Evolutionary conservation across 37 sponge, comb jelly and placozoan genomes (phyloP).

Genomic region (Axinella damicornis): DNA sequence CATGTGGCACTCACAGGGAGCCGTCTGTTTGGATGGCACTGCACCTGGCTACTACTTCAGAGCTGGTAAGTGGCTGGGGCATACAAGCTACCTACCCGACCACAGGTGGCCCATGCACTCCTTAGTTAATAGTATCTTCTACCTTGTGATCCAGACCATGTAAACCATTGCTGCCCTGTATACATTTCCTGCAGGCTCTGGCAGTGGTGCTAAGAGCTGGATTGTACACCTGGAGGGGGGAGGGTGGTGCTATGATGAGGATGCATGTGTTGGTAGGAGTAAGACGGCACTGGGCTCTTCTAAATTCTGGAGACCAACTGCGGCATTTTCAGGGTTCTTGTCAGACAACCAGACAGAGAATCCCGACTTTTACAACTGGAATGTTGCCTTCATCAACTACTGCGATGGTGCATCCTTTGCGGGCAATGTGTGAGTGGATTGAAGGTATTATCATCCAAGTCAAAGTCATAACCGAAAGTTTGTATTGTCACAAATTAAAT

Average conservation of each 20-base stretch:
- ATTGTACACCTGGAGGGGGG: constrained; percentile 83
- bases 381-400: constrained; percentile 66
- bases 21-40: constrained; percentile 88
- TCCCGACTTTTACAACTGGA: constrained; percentile 75
- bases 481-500: too few species aligned
- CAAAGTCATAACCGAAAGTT: too few species aligned
- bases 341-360: constrained; percentile 43
- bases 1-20: too few species aligned
- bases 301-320: constrained; percentile 37
- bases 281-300: constrained; percentile 79
- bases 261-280: constrained; percentile 65
- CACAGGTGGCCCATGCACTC: too few species aligned
- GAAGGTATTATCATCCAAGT: too few species aligned
- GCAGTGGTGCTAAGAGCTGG: constrained; percentile 49
- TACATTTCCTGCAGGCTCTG: not conserved
- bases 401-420: constrained; percentile 90
- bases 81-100: too few species aligned
- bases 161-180: too few species aligned
- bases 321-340: constrained; percentile 54
- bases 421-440: constrained; percentile 77
- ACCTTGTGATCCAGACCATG: too few species aligned
- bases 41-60: constrained; percentile 79
- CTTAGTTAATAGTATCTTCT: too few species aligned
- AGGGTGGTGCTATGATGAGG: constrained; percentile 78
- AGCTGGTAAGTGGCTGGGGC: constrained; percentile 1